Evolutionary conservation across 2,113 vertebrate species (phyloP).

Genomic region (Phalacrocorax aristotelis): DNA sequence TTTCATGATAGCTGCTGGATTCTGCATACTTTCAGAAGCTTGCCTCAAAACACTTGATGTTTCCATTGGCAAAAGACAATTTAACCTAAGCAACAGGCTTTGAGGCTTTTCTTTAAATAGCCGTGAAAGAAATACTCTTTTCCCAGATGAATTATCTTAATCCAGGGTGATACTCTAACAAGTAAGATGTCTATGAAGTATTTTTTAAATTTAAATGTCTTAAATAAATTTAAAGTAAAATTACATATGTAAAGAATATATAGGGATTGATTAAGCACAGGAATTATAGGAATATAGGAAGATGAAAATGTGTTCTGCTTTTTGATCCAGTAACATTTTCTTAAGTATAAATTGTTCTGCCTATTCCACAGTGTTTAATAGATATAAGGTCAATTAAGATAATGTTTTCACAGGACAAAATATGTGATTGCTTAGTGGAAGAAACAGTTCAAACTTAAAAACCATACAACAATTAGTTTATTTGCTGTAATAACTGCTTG

Average conservation of each 20-base stretch:
- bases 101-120: background rate
- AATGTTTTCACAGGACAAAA: background rate
- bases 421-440: background rate
- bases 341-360: background rate
- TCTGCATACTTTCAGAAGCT: background rate
- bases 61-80: background rate
- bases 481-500: background rate
- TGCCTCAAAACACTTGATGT: background rate
- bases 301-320: background rate
- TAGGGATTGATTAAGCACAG: background rate
- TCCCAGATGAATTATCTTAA: background rate
- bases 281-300: background rate
- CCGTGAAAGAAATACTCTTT: background rate
- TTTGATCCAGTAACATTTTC: background rate
- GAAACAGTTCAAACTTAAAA: background rate
- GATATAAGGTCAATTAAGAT: background rate
- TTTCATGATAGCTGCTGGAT: background rate
- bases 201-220: background rate
- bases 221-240: background rate
- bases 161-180: background rate
- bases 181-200: background rate
- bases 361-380: background rate
- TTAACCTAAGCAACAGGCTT: background rate
- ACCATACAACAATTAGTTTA: too few species aligned
- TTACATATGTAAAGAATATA: background rate